phyloP scores from a whole-genome alignment of 2,797 vertebrate genomes.

The Crossoptilon crossoptilon region DNA sequence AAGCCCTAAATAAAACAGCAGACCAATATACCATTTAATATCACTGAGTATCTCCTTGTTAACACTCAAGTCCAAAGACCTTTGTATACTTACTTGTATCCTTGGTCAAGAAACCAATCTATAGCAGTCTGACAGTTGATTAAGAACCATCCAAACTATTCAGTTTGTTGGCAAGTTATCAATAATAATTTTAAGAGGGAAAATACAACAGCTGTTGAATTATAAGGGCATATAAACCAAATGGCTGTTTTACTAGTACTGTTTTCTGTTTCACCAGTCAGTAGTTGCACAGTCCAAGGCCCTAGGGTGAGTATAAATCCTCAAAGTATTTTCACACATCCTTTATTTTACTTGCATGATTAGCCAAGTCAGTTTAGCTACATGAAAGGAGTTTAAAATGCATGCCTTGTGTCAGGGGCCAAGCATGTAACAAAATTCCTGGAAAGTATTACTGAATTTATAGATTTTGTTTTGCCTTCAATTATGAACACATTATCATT shows the following conservation, averaged over 20 bases:
- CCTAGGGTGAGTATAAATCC: not conserved
- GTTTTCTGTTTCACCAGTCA: not conserved
- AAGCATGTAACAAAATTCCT: not conserved
- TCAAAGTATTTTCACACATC: not conserved
- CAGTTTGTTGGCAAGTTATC: not conserved
- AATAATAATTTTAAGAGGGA: not conserved
- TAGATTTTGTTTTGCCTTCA: not conserved
- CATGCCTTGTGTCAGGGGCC: not conserved
- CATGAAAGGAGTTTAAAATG: not conserved
- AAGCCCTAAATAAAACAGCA: constrained; percentile 33
- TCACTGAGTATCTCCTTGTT: not conserved
- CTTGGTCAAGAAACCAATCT: not conserved
- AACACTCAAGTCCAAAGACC: not conserved
- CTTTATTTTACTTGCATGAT: not conserved
- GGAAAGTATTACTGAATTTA: not conserved
- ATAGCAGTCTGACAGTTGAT: not conserved
- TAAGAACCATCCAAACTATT: not conserved
- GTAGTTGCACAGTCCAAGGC: not conserved
- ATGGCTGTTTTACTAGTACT: not conserved
- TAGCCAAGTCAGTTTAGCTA: not conserved
- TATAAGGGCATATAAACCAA: not conserved
- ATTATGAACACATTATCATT: not conserved
- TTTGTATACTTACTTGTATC: constrained; percentile 6
- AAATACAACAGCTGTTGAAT: not conserved
- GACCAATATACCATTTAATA: not conserved